These are phyloP conservation scores for Phenganax stokvisi DNA, from an alignment of 92 coral and sea anemone genomes.

Conservation along the genomic window DNA sequence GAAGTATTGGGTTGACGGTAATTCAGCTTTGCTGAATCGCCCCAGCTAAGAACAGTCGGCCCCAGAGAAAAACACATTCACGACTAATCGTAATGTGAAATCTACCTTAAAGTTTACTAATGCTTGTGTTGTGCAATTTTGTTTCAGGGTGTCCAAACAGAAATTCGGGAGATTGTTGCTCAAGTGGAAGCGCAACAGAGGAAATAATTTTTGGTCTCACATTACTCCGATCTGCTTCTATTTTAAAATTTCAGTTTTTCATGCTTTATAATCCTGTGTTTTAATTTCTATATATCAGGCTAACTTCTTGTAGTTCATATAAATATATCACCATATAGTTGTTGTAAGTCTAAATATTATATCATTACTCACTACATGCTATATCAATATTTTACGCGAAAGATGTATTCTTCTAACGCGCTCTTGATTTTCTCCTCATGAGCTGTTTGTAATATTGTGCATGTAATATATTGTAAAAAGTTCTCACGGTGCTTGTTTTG, in stretches of 20 bases:
- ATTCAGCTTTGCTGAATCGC: no score
- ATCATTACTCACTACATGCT: slow-evolving; percentile 26
- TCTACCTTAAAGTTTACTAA: neutral
- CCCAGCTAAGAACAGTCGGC: no score
- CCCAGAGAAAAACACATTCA: no score
- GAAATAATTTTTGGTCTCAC: neutral
- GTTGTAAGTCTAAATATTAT: slow-evolving; percentile 29
- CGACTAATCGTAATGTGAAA: no score
- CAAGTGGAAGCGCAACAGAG: slow-evolving; percentile 38
- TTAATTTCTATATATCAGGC: slow-evolving; percentile 5
- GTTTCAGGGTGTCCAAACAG: slow-evolving; percentile 37
- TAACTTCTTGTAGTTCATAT: slow-evolving; percentile 3
- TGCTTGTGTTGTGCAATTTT: neutral
- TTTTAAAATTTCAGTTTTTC: slow-evolving; percentile 16
- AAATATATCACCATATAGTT: slow-evolving; percentile 3
- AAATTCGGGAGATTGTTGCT: slow-evolving; percentile 36
- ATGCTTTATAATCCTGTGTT: slow-evolving; percentile 12
- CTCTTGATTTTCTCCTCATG: neutral
- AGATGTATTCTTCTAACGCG: slow-evolving; percentile 24
- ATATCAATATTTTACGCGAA: slow-evolving; percentile 16
- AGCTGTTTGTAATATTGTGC: slow-evolving; percentile 40
- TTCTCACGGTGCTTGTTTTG: slow-evolving; percentile 9
- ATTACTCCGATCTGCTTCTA: slow-evolving; percentile 14
- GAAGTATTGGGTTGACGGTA: no score
- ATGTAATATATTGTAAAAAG: slow-evolving; percentile 43